Evolutionary conservation across 2,888 invertebrate genomes (phyloP).

Genomic region (Sycophila texana): DNA sequence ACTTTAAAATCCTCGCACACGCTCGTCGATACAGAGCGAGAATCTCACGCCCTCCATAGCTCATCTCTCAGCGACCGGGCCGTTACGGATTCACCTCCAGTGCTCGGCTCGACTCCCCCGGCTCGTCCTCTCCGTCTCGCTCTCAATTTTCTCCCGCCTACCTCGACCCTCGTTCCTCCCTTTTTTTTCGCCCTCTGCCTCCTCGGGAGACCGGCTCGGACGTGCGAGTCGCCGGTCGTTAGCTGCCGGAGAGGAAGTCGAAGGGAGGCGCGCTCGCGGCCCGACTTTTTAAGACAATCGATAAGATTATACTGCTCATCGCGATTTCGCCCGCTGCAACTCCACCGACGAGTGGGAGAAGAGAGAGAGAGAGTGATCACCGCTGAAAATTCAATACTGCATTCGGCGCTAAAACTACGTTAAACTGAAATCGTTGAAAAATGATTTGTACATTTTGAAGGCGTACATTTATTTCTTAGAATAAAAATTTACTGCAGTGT

Average conservation of each 20-base stretch:
- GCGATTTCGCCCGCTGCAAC: constrained; percentile 3
- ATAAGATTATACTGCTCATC: constrained; percentile 64
- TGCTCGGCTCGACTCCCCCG: constrained; percentile 22
- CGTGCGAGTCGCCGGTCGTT: constrained; percentile 65
- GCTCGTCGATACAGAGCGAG: constrained; percentile 1
- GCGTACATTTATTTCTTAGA: too few species aligned
- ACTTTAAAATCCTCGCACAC: constrained; percentile 27
- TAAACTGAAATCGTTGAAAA: too few species aligned
- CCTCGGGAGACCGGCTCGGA: constrained; percentile 52
- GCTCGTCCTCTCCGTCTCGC: constrained; percentile 10
- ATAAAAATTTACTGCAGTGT: too few species aligned
- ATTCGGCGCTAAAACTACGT: too few species aligned
- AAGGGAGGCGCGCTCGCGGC: constrained; percentile 24
- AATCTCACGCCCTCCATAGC: constrained; percentile 3
- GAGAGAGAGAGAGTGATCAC: too few species aligned
- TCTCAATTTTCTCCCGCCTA: constrained; percentile 34
- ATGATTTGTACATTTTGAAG: too few species aligned
- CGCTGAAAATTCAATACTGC: too few species aligned
- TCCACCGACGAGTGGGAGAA: not conserved
- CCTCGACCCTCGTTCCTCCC: not conserved
- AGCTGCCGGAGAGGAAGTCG: constrained; percentile 45
- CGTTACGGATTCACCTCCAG: constrained; percentile 40
- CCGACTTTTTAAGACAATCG: constrained; percentile 65
- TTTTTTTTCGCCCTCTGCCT: not conserved
- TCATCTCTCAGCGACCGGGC: not conserved